Conservation (phyloP, 2,113 vertebrate genomes). For the Oreochromis niloticus region DNA sequence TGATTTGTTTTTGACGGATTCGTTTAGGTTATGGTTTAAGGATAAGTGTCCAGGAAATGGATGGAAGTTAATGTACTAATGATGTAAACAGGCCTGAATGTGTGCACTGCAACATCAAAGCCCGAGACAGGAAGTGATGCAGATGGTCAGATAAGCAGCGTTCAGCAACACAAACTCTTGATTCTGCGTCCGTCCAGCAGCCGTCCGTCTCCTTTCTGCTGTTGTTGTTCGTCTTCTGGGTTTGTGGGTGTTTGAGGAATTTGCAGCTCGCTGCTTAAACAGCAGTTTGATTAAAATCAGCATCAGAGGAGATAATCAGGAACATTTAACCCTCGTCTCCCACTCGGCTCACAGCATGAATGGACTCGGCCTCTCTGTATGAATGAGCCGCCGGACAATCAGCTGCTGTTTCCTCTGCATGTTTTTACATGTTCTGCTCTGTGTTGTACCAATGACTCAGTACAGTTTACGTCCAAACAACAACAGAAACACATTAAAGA, state of each 20-base stretch:
- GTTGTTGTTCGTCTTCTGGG: not conserved
- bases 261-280: slow-evolving; percentile 18
- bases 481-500: not conserved
- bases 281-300: slow-evolving; percentile 21
- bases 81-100: not conserved
- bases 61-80: not conserved
- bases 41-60: not conserved
- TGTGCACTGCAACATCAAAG: slow-evolving; percentile 31
- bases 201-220: not conserved
- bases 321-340: slow-evolving; percentile 1
- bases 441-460: not conserved
- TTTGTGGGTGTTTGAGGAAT: slow-evolving; percentile 14
- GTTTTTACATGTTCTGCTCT: not conserved
- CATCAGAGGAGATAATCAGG: slow-evolving; percentile 19
- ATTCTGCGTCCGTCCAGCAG: not conserved
- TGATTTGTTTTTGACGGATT: not conserved
- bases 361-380: not conserved
- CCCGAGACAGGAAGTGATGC: slow-evolving; percentile 46
- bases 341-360: slow-evolving; percentile 9
- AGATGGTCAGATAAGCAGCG: slow-evolving; percentile 39
- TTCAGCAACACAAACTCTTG: not conserved
- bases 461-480: not conserved
- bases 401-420: not conserved
- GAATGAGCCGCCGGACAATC: slow-evolving; percentile 2
- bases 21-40: not conserved